Percentiles rank a stretch among this genome's conserved stretches.
Evolutionary conservation across 2,888 invertebrate genomes (phyloP).

Genomic region (Drosophila phalerata): DNA sequence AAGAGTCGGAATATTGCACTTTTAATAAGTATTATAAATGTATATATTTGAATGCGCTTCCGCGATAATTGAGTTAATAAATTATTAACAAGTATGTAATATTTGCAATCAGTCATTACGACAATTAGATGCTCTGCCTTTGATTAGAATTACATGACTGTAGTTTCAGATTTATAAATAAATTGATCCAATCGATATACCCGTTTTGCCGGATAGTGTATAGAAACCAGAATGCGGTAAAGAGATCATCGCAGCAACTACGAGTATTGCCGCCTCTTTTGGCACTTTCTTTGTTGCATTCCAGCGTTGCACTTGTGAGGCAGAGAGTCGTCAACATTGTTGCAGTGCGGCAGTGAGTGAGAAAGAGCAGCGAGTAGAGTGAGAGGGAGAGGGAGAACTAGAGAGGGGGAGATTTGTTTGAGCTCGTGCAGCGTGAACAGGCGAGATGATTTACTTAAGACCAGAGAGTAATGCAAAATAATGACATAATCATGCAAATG

Average conservation of each 20-base stretch:
- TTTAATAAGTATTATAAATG: slow-evolving; percentile 42
- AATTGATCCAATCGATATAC: slow-evolving; percentile 2
- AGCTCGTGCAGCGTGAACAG: slow-evolving; percentile 2
- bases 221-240: slow-evolving; percentile 50
- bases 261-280: slow-evolving; percentile 29
- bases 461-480: slow-evolving; percentile 58
- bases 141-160: neutral
- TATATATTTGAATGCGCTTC: slow-evolving; percentile 66
- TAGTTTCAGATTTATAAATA: neutral
- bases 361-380: neutral
- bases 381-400: neutral
- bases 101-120: neutral
- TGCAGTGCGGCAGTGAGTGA: slow-evolving; percentile 5
- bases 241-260: slow-evolving; percentile 25
- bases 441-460: slow-evolving; percentile 45
- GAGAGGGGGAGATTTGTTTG: neutral
- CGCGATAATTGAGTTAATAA: slow-evolving; percentile 77
- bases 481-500: slow-evolving; percentile 66
- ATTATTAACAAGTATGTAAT: slow-evolving; percentile 49
- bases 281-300: slow-evolving; percentile 49
- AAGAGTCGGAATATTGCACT: slow-evolving; percentile 52
- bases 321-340: slow-evolving; percentile 9
- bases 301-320: slow-evolving; percentile 11
- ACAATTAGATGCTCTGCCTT: slow-evolving; percentile 13
- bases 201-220: slow-evolving; percentile 4